A percentile compares a stretch with the other conserved stretches of the same genome.
Evolutionary conservation across 1,140 invertebrate species (phyloP).

Genomic region (Atta texana): DNA sequence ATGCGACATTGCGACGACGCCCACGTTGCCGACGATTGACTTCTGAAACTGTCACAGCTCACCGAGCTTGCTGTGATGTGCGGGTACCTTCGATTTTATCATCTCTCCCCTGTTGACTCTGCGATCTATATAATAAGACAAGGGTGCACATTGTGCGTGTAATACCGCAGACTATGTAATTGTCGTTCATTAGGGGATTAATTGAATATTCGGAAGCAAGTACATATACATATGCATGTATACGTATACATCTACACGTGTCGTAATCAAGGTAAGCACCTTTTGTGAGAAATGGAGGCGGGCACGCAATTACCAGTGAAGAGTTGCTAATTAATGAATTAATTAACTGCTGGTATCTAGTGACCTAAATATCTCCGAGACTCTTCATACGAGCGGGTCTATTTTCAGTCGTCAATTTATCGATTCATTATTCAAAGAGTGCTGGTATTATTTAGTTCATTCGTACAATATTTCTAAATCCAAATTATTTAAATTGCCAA

Average conservation of each 20-base stretch:
- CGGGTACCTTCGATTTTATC: conserved; percentile 9
- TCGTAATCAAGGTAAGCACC: conserved; percentile 12
- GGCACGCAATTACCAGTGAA: conserved; percentile 24
- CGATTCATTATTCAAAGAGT: not conserved
- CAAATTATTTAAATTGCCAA: not conserved
- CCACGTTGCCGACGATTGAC: conserved; percentile 49
- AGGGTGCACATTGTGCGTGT: not conserved
- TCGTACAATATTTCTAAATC: not conserved
- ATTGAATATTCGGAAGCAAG: conserved; percentile 3
- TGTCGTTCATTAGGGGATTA: conserved; percentile 24
- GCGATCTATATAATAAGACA: conserved; percentile 1
- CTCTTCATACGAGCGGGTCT: not conserved
- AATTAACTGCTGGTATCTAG: conserved; percentile 22
- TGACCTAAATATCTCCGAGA: conserved; percentile 27
- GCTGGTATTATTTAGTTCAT: not conserved
- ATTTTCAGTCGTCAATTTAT: conserved; percentile 6
- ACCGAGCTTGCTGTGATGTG: conserved; percentile 17
- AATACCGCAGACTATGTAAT: not conserved
- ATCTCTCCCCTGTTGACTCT: conserved; percentile 4
- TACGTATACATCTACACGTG: not conserved
- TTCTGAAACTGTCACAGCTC: conserved; percentile 35
- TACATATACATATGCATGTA: too few species aligned
- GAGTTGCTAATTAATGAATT: conserved; percentile 41
- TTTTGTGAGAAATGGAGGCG: conserved; percentile 35
- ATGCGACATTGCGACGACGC: conserved; percentile 15